Evolutionary conservation across 1,140 invertebrate genomes (phyloP).

Genomic region (Drosophila asahinai): DNA sequence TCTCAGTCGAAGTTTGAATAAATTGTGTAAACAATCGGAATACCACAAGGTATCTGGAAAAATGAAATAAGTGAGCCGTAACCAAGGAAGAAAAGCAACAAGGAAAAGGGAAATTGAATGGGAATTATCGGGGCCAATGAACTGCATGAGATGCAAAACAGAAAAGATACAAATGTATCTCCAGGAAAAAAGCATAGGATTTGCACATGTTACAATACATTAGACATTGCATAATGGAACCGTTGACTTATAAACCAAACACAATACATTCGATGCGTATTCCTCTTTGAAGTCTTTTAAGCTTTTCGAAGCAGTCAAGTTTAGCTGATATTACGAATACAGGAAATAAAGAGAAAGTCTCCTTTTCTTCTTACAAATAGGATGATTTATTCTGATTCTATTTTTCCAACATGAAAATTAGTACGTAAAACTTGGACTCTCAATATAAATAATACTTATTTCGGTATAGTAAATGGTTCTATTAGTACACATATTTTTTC

Average conservation of each 20-base stretch:
- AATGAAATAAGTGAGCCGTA: conserved; percentile 75
- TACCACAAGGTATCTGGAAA: conserved; percentile 54
- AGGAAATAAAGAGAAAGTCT: background rate
- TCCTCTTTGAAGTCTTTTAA: background rate
- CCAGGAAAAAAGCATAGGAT: background rate
- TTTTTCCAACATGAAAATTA: background rate
- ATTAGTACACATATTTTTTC: too few relatives aligned
- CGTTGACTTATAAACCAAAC: conserved; percentile 17
- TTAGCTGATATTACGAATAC: background rate
- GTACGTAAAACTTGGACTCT: too few relatives aligned
- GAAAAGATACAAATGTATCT: conserved; percentile 41
- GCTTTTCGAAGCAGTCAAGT: background rate
- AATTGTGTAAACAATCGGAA: conserved; percentile 69
- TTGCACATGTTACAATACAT: conserved; percentile 29
- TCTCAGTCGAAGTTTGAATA: conserved; percentile 46
- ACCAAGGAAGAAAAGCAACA: conserved; percentile 26
- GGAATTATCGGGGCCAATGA: conserved; percentile 60
- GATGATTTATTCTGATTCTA: background rate
- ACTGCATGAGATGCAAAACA: conserved; percentile 50
- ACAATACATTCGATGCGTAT: background rate
- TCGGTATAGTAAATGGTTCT: too few relatives aligned
- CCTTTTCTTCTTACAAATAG: background rate
- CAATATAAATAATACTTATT: too few relatives aligned
- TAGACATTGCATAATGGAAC: conserved; percentile 31
- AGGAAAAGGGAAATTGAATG: conserved; percentile 32